Conservation (phyloP, 2,888 invertebrate species). For the Criorhina ranunculi region DNA sequence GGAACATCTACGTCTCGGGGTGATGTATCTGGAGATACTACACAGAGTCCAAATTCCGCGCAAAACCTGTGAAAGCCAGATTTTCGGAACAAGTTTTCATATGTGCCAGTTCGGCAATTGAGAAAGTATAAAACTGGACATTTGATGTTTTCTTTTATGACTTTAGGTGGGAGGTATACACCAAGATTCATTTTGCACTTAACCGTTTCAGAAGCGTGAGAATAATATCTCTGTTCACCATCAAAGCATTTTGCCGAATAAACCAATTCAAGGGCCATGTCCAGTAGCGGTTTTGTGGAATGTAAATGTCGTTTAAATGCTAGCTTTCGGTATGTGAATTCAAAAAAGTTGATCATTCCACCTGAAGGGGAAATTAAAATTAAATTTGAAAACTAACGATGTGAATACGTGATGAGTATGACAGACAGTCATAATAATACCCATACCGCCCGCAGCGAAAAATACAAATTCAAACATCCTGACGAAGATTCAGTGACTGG, state of each 20-base stretch:
- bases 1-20: conserved; percentile 95
- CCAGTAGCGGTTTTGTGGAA: neutral
- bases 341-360: no score
- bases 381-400: no score
- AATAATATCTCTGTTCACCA: conserved; percentile 82
- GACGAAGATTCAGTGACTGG: no score
- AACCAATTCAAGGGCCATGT: conserved; percentile 79
- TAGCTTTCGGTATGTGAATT: no score
- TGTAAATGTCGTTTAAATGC: neutral
- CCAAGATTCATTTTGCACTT: conserved; percentile 97
- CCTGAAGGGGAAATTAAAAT: no score
- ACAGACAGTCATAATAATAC: no score
- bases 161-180: conserved; percentile 93
- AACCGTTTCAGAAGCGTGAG: conserved; percentile 86
- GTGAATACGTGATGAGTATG: no score
- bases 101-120: conserved; percentile 96
- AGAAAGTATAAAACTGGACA: conserved; percentile 94
- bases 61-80: conserved; percentile 96
- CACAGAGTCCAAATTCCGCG: conserved; percentile 92
- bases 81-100: conserved; percentile 98
- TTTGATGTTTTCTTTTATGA: conserved; percentile 84
- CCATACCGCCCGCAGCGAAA: no score
- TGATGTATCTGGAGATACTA: conserved; percentile 98
- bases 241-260: conserved; percentile 80
- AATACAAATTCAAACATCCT: no score